phyloP scores from a whole-genome alignment of 2,113 vertebrate genomes.

The Prochilodus magdalenae region DNA sequence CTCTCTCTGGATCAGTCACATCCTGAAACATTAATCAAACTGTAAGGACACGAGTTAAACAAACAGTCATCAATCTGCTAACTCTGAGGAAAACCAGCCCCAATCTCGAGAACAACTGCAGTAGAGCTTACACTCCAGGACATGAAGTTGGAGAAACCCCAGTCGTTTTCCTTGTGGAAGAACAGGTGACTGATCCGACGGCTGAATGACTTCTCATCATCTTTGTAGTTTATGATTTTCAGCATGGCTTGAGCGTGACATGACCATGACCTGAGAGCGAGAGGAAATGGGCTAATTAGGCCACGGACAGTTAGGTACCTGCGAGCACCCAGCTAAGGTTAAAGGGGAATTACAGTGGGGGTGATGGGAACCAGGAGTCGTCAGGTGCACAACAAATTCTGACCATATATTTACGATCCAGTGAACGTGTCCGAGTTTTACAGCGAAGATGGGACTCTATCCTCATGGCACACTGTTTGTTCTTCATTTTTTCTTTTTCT shows the following conservation, averaged over 20 bases:
- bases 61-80: not conserved
- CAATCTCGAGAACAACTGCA: not conserved
- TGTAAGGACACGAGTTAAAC: not conserved
- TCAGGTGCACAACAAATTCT: too few species aligned
- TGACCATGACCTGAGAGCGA: slow-evolving; percentile 90
- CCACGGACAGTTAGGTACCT: not conserved
- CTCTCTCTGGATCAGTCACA: slow-evolving; percentile 97
- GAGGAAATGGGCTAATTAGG: not conserved
- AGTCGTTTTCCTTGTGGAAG: slow-evolving; percentile 99
- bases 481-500: too few species aligned
- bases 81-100: too few species aligned
- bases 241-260: slow-evolving; percentile 98
- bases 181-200: slow-evolving; percentile 98
- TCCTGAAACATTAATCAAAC: slow-evolving; percentile 79
- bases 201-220: slow-evolving; percentile 98
- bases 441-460: too few species aligned
- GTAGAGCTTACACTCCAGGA: slow-evolving; percentile 94
- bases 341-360: too few species aligned
- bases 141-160: slow-evolving; percentile 99
- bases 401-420: too few species aligned
- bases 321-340: not conserved
- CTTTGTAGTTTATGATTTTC: slow-evolving; percentile 99
- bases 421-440: too few species aligned
- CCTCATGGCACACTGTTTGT: too few species aligned
- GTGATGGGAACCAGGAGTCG: too few species aligned